These are phyloP conservation scores for Origma solitaria DNA, from an alignment of 2,113 vertebrate species.

Conservation along the genomic window DNA sequence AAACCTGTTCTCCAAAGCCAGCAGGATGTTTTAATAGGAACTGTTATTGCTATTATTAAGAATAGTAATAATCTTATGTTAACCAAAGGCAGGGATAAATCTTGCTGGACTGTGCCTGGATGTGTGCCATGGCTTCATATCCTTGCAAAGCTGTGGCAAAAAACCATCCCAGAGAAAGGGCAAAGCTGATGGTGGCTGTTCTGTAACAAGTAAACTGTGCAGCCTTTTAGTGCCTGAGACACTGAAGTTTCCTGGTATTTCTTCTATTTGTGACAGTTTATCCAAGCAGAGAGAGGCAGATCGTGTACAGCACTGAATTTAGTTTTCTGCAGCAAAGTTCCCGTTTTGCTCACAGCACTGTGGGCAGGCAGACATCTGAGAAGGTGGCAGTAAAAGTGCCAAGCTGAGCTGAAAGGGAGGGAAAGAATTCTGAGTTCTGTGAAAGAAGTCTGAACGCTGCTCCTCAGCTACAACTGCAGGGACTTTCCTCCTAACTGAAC, in stretches of 20 bases:
- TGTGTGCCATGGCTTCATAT: neutral
- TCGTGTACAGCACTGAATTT: fast-evolving
- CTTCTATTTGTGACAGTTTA: neutral
- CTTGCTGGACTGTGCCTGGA: neutral
- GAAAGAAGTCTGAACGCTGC: neutral
- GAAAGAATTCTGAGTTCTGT: neutral
- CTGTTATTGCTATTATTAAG: conserved; percentile 22
- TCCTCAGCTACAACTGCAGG: neutral
- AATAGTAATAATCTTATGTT: neutral
- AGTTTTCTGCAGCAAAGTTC: neutral
- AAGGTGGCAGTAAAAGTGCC: neutral
- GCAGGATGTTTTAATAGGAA: neutral
- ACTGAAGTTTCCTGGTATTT: neutral
- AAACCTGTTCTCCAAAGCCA: neutral
- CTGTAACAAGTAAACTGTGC: neutral
- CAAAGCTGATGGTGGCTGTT: neutral
- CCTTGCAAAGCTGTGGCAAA: neutral
- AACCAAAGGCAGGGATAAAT: neutral
- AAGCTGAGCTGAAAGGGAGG: neutral
- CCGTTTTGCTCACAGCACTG: neutral
- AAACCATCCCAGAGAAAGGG: neutral
- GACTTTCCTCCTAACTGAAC: conserved; percentile 49
- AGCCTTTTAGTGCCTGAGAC: neutral
- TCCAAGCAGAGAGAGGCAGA: neutral
- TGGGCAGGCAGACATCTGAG: neutral